A percentile compares a stretch with the other conserved stretches of the same genome.
Conservation (phyloP, 2,888 invertebrate species). For the Halictus quadricinctus region DNA sequence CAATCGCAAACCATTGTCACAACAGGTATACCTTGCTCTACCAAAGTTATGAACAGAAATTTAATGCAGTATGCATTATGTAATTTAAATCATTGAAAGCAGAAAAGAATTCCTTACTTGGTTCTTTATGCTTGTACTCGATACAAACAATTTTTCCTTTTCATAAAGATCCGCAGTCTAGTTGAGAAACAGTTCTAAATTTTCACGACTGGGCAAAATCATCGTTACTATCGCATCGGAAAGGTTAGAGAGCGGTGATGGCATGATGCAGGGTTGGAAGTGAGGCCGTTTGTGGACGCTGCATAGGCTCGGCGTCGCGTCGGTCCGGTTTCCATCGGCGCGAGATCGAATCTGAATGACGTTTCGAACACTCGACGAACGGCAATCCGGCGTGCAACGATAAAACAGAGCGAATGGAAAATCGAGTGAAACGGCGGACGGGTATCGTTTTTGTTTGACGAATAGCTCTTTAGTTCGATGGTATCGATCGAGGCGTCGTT, state of each 20-base stretch:
- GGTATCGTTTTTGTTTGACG: constrained; percentile 24
- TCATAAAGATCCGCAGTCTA: no score
- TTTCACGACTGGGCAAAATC: not conserved
- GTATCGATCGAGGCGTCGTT: constrained; percentile 14
- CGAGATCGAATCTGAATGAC: constrained; percentile 35
- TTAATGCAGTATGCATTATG: no score
- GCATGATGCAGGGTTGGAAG: not conserved
- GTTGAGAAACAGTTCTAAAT: not conserved
- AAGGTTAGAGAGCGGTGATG: not conserved
- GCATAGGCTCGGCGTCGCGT: not conserved
- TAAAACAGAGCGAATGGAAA: constrained; percentile 18
- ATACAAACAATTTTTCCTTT: no score
- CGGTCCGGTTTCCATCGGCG: constrained; percentile 18
- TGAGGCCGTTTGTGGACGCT: not conserved
- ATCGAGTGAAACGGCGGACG: constrained; percentile 26
- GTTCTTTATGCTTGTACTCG: no score
- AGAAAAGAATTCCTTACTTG: no score
- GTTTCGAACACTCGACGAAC: constrained; percentile 27
- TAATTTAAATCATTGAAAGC: no score
- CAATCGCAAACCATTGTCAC: no score
- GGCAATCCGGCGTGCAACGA: constrained; percentile 7
- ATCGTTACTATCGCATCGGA: not conserved
- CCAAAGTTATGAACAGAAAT: no score
- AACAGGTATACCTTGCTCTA: no score
- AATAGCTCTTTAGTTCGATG: constrained; percentile 18